Base-by-base conservation (phyloP, 2,113 vertebrate genomes). In the Oxyruncus cristatus region DNA sequence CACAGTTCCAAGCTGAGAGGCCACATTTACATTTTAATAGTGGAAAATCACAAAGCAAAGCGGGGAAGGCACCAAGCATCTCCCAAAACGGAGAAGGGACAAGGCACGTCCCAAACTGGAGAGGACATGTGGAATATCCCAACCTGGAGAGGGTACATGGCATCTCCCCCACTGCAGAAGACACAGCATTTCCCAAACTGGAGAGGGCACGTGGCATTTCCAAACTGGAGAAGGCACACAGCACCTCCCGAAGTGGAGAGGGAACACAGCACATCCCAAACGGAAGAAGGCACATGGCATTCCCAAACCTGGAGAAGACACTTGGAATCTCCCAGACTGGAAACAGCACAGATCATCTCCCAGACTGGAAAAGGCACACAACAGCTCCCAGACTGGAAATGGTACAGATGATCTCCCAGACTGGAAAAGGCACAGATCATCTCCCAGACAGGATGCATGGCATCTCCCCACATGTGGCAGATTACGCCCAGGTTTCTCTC, bases 41-140 rank as follows among this genome's bases (percentile, higher is more conserved):
- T 33, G 85, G 92, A 82, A 95, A 94, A 88, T 63, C 66, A 55
- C 89, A 14, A 21, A 65, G 70, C 32, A 22, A 56, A 62, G 15
- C 0, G 8, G 39, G 6, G 35, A 49, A 30, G 52, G 65, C 30
- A 2, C 63, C 2, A 0, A 35, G 80, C 58, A 30, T 7, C 68
- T 30, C 46, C 33, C 44, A 10, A 17, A 2, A 0, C 5, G 47
- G 59, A 39, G 35, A 17, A 6, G 59, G 59, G 24, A 28, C 37
- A 12, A 4, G 10, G 37, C 18, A 27, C 8, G 12, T 62, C 59
- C 59, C 26, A 4, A 28, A 28, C 16, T 28, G 35, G 35, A 28
- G 37, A 5, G 11, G 59, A 11, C 7, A 62, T 37, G 12, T 8
- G 26, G 59, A 8, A 28, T 27, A 11, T 61, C 24, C 59, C 59